A percentile compares a stretch with the other conserved stretches of the same genome.
phyloP scores from a whole-genome alignment of 2,797 vertebrate genomes.

The Poecilia velifera region DNA sequence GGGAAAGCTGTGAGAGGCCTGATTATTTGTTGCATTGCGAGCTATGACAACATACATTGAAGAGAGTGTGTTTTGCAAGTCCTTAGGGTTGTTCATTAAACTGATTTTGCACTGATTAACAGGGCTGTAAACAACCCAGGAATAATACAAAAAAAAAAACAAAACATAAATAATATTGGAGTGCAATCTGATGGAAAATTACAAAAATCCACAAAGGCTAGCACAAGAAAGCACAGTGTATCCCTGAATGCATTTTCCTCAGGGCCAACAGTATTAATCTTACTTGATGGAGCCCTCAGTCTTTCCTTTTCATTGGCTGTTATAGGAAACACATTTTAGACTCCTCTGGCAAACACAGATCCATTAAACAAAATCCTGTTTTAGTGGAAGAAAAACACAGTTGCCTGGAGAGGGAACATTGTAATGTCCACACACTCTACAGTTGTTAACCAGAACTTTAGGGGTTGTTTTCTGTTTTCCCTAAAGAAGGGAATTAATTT shows the following conservation, averaged over 20 bases:
- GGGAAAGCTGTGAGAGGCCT: slow-evolving; percentile 55
- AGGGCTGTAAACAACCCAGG: neutral
- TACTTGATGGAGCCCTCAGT: slow-evolving; percentile 54
- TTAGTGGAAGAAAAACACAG: slow-evolving; percentile 51
- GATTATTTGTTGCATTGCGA: slow-evolving; percentile 26
- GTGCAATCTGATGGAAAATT: neutral
- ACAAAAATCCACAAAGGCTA: slow-evolving; percentile 28
- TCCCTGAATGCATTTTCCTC: slow-evolving; percentile 34
- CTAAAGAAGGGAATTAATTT: neutral
- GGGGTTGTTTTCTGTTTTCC: slow-evolving; percentile 13
- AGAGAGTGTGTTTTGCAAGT: neutral
- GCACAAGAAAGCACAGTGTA: slow-evolving; percentile 23
- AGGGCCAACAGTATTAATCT: slow-evolving; percentile 52
- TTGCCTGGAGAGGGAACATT: slow-evolving; percentile 70
- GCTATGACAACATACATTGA: slow-evolving; percentile 1
- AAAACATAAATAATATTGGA: neutral
- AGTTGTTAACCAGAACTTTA: slow-evolving; percentile 37
- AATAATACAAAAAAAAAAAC: neutral
- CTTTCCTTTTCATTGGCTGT: slow-evolving; percentile 40
- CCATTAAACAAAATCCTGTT: slow-evolving; percentile 60
- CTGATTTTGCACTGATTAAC: slow-evolving; percentile 14
- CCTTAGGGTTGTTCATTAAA: slow-evolving; percentile 13
- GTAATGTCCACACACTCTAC: slow-evolving; percentile 61
- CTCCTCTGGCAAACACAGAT: slow-evolving; percentile 61
- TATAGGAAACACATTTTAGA: slow-evolving; percentile 54